A percentile compares a stretch with the other conserved stretches of the same genome.
phyloP scores from a whole-genome alignment of 2,888 invertebrate species.

The Chrysolina haemoptera region DNA sequence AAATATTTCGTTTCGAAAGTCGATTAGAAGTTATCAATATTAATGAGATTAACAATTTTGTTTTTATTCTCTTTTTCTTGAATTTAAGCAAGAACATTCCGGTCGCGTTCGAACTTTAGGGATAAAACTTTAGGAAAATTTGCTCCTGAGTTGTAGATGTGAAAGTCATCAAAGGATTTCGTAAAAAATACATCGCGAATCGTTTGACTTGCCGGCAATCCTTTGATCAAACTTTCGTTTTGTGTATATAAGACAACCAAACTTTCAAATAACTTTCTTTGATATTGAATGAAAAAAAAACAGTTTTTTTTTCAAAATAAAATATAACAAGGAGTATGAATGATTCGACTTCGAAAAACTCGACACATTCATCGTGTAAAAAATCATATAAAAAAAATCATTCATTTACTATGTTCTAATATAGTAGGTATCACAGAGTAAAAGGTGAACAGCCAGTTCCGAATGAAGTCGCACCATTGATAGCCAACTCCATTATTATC shows the following conservation, averaged over 20 bases:
- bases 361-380: too few relatives aligned
- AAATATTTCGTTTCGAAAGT: not conserved
- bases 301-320: too few relatives aligned
- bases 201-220: not conserved
- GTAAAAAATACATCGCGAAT: not conserved
- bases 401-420: too few relatives aligned
- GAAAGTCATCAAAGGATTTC: not conserved
- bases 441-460: too few relatives aligned
- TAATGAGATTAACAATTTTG: not conserved
- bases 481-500: too few relatives aligned
- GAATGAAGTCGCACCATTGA: too few relatives aligned
- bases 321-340: too few relatives aligned
- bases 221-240: not conserved
- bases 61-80: not conserved
- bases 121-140: not conserved
- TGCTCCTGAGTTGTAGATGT: not conserved
- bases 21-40: not conserved
- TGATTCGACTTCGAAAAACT: too few relatives aligned
- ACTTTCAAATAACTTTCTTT: too few relatives aligned
- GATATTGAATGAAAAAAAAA: too few relatives aligned
- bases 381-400: too few relatives aligned
- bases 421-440: too few relatives aligned
- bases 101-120: not conserved
- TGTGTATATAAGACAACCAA: not conserved
- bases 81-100: not conserved